A percentile compares a stretch with the other conserved stretches of the same genome.
phyloP scores from a whole-genome alignment of 2,113 vertebrate genomes.

The Mormyrus iriodes region DNA sequence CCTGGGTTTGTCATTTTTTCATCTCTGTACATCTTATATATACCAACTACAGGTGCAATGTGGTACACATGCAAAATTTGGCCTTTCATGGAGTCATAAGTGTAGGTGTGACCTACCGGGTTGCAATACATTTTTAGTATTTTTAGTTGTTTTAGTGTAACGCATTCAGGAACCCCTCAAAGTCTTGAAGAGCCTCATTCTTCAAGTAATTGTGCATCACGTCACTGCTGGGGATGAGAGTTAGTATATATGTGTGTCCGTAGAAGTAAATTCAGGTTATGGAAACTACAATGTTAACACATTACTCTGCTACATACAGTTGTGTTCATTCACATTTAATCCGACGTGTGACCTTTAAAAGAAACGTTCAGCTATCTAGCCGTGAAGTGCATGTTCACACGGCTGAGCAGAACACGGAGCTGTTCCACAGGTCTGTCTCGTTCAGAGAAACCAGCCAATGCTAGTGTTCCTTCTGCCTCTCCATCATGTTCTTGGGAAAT shows the following conservation, averaged over 20 bases:
- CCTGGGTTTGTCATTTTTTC: not conserved
- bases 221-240: no score
- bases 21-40: not conserved
- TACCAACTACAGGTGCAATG: not conserved
- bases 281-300: constrained; percentile 8
- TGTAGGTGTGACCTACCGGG: not conserved
- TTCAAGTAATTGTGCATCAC: not conserved
- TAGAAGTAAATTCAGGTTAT: not conserved
- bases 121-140: not conserved
- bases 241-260: not conserved
- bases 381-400: not conserved
- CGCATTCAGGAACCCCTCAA: not conserved
- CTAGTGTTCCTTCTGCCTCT: not conserved
- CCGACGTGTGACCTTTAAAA: not conserved
- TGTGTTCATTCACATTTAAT: constrained; percentile 4
- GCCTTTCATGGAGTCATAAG: not conserved
- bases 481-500: not conserved
- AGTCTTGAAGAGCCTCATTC: not conserved
- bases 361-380: not conserved
- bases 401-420: not conserved
- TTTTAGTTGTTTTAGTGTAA: constrained; percentile 6
- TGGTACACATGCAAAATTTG: not conserved
- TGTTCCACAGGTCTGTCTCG: not conserved
- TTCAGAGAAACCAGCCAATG: not conserved
- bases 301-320: constrained; percentile 1